Evolutionary conservation across 2,113 vertebrate species (phyloP), one percentile per base, ranked within the genome.

Genomic region (Echinops telfairi): DNA sequence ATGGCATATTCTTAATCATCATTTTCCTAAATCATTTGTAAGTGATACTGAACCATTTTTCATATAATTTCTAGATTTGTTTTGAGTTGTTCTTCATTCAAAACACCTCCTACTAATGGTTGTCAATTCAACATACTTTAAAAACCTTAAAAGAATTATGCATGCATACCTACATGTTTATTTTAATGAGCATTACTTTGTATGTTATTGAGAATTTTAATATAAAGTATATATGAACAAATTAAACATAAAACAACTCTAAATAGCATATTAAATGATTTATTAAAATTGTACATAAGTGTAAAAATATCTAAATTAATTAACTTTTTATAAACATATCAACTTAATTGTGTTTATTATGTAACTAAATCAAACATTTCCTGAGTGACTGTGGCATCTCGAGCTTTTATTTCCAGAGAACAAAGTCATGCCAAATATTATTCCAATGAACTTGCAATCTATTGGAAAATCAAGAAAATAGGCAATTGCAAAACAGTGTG

Each of bases 181-280:
- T 82, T 88, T 92, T 81, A 90, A 84, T 79, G 17, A 78, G 2
- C 70, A 58, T 77, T 93, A 81, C 25, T 88, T 81, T 64, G 23
- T 78, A 58, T 60, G 17, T 76, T 81, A 58, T 22, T 82, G 60
- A 84, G 27, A 89, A 73, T 93, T 95, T 94, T 89, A 83, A 76
- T 83, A 78, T 64, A 92, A 84, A 89, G 78, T 53, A 1, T 23
- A 73, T 23, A 70, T 66, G 40, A 90, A 89, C 8, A 84, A 89
- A 91, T 82, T 66, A 79, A 94, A 84, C 23, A 43, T 47, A 82
- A 81, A 57, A 88, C 70, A 84, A 89, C 31, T 82, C 4, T 25
- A 57, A 43, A 6, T 77, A 40, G 10, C 38, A 77, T 80, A 71
- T 94, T 64, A 93, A 88, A 31, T 29, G 71, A 25, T 68, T 73